These are phyloP conservation scores for Corythucha ciliata DNA, from an alignment of 2,888 invertebrate genomes.

Conservation along the genomic window DNA sequence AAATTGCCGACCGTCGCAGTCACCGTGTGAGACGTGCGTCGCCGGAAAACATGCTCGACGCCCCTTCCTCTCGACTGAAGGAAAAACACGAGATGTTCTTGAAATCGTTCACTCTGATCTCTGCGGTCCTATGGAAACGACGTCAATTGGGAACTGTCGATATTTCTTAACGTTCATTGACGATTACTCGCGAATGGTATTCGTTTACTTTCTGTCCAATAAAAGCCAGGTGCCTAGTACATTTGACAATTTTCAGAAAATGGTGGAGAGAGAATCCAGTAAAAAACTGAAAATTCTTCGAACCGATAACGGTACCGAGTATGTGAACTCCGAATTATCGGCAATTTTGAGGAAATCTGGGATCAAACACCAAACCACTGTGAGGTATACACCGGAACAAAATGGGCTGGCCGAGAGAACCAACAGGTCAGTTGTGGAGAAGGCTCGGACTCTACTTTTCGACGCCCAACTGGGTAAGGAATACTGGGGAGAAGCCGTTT, in stretches of 20 bases:
- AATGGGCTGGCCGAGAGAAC: constrained; percentile 27
- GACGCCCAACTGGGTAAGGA: constrained; percentile 9
- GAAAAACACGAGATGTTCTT: not conserved
- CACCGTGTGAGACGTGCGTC: constrained; percentile 8
- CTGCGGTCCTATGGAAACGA: constrained; percentile 11
- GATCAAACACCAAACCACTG: constrained; percentile 26
- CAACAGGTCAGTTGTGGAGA: constrained; percentile 13
- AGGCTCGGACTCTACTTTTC: constrained; percentile 6
- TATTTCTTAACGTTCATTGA: constrained; percentile 14
- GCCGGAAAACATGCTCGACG: not conserved
- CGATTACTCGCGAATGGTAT: constrained; percentile 9
- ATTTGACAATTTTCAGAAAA: not conserved
- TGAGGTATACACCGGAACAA: constrained; percentile 26
- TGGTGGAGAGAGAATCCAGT: constrained; percentile 1
- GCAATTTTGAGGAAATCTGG: constrained; percentile 13
- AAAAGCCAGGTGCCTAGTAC: not conserved
- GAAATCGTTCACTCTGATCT: constrained; percentile 9
- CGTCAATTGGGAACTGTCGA: not conserved
- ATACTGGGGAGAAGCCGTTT: constrained; percentile 20
- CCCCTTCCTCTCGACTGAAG: constrained; percentile 2
- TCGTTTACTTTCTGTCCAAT: not conserved
- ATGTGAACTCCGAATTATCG: constrained; percentile 2
- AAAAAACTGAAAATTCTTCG: constrained; percentile 12
- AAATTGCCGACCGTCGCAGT: not conserved
- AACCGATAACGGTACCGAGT: constrained; percentile 13